phyloP scores from a whole-genome alignment of 2,113 vertebrate genomes.

The Clarias batrachus region DNA sequence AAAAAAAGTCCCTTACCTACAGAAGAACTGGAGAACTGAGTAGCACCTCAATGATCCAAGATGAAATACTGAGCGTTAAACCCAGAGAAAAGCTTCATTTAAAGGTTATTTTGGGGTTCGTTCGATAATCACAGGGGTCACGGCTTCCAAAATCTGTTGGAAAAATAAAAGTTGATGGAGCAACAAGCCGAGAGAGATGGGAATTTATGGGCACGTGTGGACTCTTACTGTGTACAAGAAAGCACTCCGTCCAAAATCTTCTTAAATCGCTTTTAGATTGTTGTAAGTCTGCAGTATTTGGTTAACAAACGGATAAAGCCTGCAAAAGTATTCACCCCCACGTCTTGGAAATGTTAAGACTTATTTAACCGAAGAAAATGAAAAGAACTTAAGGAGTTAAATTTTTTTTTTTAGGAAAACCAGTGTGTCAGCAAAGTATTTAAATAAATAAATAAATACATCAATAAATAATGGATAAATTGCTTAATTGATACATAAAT shows the following conservation, averaged over 20 bases:
- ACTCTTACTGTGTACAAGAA: neutral
- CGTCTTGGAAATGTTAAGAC: too few species aligned
- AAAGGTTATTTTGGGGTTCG: neutral
- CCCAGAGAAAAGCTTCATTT: neutral
- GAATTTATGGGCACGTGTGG: neutral
- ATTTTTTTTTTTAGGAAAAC: too few species aligned
- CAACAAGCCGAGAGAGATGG: neutral
- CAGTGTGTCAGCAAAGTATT: too few species aligned
- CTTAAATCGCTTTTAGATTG: neutral
- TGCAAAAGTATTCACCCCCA: neutral
- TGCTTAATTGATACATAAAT: too few species aligned
- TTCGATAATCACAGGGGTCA: neutral
- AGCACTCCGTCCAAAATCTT: neutral
- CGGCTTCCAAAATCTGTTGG: neutral
- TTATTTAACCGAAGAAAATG: too few species aligned
- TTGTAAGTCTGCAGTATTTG: neutral
- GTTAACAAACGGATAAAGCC: neutral
- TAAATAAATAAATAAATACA: too few species aligned
- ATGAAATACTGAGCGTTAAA: slow-evolving; percentile 4
- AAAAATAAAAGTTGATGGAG: neutral
- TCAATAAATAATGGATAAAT: too few species aligned
- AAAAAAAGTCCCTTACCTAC: slow-evolving; percentile 47
- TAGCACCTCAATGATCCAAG: slow-evolving; percentile 6
- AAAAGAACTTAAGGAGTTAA: too few species aligned
- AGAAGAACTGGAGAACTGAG: slow-evolving; percentile 43